Conservation (phyloP, 2,797 vertebrate genomes). For the Gallirallus australis region DNA sequence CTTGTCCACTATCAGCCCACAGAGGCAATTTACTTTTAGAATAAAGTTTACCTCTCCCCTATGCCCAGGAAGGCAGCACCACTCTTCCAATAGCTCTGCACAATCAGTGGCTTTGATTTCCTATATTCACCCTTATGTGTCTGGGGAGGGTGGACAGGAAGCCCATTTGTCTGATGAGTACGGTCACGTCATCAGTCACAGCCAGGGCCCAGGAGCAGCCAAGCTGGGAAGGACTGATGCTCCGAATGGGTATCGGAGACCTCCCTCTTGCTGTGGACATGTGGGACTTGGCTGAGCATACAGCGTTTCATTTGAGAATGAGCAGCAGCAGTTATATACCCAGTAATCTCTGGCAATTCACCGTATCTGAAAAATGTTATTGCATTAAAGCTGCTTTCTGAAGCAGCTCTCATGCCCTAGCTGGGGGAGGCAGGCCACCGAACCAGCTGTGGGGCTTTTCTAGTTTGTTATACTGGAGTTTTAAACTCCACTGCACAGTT, state of each 20-base stretch:
- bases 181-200: not conserved
- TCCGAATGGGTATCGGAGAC: not conserved
- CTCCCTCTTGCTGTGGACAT: accelerated
- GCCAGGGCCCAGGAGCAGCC: not conserved
- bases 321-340: conserved; percentile 22
- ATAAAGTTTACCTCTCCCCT: not conserved
- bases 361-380: conserved; percentile 1
- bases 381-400: conserved; percentile 32
- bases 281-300: accelerated
- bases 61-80: not conserved
- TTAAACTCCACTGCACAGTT: conserved; percentile 65
- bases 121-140: not conserved
- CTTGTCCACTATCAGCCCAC: not conserved
- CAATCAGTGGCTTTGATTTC: not conserved
- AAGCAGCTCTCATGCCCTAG: conserved; percentile 18
- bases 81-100: not conserved
- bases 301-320: not conserved
- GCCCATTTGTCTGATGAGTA: not conserved
- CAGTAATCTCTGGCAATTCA: conserved; percentile 37
- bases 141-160: not conserved
- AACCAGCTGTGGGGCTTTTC: conserved; percentile 70
- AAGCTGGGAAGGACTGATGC: not conserved
- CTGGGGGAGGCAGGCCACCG: not conserved
- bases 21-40: not conserved
- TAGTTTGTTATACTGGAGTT: conserved; percentile 66